Base-by-base conservation (phyloP, 1,140 invertebrate species). In the Drosophila willistoni region DNA sequence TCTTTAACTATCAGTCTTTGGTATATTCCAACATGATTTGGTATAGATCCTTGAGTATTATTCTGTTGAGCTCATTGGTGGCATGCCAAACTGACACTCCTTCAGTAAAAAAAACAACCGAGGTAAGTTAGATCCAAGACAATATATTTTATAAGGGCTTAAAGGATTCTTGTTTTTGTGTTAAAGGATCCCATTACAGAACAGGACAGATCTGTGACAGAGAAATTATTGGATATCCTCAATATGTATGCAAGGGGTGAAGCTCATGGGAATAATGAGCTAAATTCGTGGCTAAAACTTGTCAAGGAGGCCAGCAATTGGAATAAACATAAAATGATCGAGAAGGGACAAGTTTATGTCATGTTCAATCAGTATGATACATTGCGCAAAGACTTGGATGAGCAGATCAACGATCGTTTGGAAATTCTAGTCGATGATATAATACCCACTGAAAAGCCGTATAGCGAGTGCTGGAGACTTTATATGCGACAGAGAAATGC, bases 341-440 rank as follows among this genome's bases (percentile, higher is more conserved):
- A 25, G 3, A 64, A 64, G 34, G n/a, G 1, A n/a, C n/a, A 5
- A 10, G 5, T 17, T 7, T 1, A 10, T 13, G 7, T 7, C 9
- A 1, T 7, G 1, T 66, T 66, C 29, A 12, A 17, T n/a, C 13
- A 1, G 17, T 57, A 57, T 39, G 34, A 57, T 42, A 5, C 0
- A 1, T 1, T 2, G 14, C 19, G 73, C 7, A 19, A 61, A 17
- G 29, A 68, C 9, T 34, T 79, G 64, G 76, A 79, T 29, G 25
- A 36, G 0, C 59, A 71, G 14, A 17, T 79, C 9, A 13, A 17
- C 1, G 54, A 51, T 4, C 60, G 64, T 2, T 47, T 79, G 2
- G 56, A 61, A 4, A 47, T 17, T 1, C 10, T 66, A 12, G 29
- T 33, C 12, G 10, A 42, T 14, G 3, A 56, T 3, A 10, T 57